A percentile compares a stretch with the other conserved stretches of the same genome.
Evolutionary conservation across 1,140 invertebrate genomes (phyloP).

Genomic region (Mamestra configurata): DNA sequence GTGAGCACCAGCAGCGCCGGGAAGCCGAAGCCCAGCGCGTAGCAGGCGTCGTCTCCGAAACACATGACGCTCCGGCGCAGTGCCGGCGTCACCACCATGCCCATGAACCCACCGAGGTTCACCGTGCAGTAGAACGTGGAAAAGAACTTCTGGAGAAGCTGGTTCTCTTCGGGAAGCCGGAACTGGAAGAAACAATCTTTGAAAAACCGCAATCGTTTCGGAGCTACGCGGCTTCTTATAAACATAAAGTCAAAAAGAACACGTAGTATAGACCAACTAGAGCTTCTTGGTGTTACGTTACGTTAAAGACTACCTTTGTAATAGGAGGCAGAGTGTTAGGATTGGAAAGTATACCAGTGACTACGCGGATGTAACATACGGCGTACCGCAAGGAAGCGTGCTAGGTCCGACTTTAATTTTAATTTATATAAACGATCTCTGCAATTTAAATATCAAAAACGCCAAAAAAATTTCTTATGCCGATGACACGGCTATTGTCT

Average conservation of each 20-base stretch:
- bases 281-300: no score
- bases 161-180: conserved; percentile 88
- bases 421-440: no score
- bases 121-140: conserved; percentile 95
- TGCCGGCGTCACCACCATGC: conserved; percentile 92
- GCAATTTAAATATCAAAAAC: no score
- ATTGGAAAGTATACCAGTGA: no score
- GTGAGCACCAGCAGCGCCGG: conserved; percentile 91
- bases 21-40: conserved; percentile 93
- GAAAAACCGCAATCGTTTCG: background rate
- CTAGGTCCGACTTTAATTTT: no score
- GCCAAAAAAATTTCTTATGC: conserved; percentile 42
- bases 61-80: conserved; percentile 91
- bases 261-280: no score
- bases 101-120: conserved; percentile 93
- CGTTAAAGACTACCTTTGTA: conserved; percentile 20
- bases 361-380: no score
- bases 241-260: no score
- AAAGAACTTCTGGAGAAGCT: conserved; percentile 91
- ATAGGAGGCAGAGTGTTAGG: conserved; percentile 9
- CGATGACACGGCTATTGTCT: conserved; percentile 49
- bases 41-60: conserved; percentile 92
- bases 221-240: background rate
- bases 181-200: conserved; percentile 91
- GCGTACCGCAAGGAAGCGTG: no score